These are phyloP conservation scores for Ptychochromis oligacanthus DNA, from an alignment of 2,113 vertebrate genomes.

Conservation along the genomic window DNA sequence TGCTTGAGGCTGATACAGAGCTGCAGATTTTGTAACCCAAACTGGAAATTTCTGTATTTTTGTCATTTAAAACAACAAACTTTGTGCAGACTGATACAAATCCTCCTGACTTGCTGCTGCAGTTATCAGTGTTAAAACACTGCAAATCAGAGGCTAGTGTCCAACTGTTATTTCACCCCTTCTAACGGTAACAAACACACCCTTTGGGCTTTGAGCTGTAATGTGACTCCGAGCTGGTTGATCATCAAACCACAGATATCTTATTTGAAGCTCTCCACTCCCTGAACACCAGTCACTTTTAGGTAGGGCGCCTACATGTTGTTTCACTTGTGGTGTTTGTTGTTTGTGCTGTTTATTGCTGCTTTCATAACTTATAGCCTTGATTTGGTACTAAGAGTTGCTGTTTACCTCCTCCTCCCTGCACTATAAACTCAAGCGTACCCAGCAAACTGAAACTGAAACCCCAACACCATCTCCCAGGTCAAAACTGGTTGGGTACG, in stretches of 20 bases:
- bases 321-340: background rate
- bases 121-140: background rate
- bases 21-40: background rate
- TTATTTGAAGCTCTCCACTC: background rate
- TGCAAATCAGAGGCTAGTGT: rapidly evolving
- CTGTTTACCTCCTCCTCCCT: too few species aligned
- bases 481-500: too few species aligned
- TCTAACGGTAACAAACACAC: background rate
- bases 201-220: background rate
- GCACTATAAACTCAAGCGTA: too few species aligned
- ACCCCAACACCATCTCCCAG: too few species aligned
- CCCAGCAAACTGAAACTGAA: too few species aligned
- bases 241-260: background rate
- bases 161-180: background rate
- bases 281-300: background rate
- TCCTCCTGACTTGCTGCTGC: background rate
- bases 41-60: background rate
- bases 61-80: background rate
- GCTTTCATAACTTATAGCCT: background rate
- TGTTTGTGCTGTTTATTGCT: background rate
- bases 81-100: background rate
- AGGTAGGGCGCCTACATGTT: rapidly evolving
- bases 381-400: too few species aligned
- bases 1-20: background rate
- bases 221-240: too few species aligned